phyloP scores from a whole-genome alignment of 2,113 vertebrate species.

The Poeciliopsis prolifica region DNA sequence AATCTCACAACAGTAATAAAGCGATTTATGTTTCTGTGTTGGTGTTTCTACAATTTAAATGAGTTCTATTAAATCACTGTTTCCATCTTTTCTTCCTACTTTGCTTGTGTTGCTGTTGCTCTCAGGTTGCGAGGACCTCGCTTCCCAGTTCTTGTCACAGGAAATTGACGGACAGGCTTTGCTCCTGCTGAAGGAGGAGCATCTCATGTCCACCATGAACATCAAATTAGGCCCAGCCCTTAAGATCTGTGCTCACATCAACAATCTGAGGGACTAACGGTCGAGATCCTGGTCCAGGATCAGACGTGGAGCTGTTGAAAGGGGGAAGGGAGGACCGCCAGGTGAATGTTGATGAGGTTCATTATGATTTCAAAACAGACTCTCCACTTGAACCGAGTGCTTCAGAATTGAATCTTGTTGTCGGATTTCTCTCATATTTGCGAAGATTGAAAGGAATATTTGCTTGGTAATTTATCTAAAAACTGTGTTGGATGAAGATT shows the following conservation, averaged over 20 bases:
- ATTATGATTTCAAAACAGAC: neutral
- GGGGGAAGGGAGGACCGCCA: conserved; percentile 5
- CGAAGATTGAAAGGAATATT: neutral
- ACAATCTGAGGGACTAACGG: conserved; percentile 90
- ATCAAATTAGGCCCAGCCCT: conserved; percentile 97
- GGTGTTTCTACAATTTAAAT: too few species aligned
- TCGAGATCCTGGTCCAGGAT: neutral
- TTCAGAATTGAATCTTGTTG: conserved; percentile 15
- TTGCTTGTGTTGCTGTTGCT: neutral
- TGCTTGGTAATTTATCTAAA: neutral
- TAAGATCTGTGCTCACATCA: conserved; percentile 98
- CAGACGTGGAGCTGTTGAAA: neutral
- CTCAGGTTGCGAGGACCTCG: conserved; percentile 93
- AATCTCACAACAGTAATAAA: neutral
- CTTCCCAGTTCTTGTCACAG: conserved; percentile 93
- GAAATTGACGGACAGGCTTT: conserved; percentile 98
- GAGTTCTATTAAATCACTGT: neutral
- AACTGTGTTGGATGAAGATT: neutral
- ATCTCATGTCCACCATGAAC: conserved; percentile 99
- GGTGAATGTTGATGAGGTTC: conserved; percentile 14
- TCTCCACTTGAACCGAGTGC: neutral
- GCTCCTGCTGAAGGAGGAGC: conserved; percentile 95
- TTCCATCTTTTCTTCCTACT: neutral
- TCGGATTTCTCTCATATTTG: neutral
- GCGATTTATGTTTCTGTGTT: too few species aligned